Base-by-base conservation (phyloP, 2,888 invertebrate species). In the Bombylius major region DNA sequence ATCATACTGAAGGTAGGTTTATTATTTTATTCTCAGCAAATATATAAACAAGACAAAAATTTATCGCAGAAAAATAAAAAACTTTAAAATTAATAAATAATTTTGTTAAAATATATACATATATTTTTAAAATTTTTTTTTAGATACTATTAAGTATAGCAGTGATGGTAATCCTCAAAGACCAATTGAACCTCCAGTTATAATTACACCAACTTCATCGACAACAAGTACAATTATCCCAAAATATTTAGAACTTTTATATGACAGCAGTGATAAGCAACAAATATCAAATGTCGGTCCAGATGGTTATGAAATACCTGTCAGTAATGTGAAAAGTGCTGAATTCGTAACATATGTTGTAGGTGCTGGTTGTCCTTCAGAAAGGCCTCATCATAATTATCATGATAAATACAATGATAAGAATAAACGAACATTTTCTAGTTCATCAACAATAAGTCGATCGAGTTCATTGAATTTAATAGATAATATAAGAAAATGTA, bases 241-340 rank as follows among this genome's bases (percentile, higher is more conserved):
- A 1, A 83, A 84, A 65, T 86, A 86, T 69, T 70, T 86, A 54
- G 84, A 86, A 68, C 70, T 86, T 51, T 75, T 84, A 66, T 82
- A 83, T 65, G 82, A 82, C 64, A 76, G 76, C 59, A 78, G 78
- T 54, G 53, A 67, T 11, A 73, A 77, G 0, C 57, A 50, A 32
- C 55, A 50, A 23, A 50, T 45, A 23, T 45, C 58, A 44, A 57
- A 54, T 52, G 31, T 53, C 31, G 53, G 58, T 47, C 51, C 58
- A 51, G 60, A 62, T 54, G 62, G 60, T 33, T 64, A 64, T 56
- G 63, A 63, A 57, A 61, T 62, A 39, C 64, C 64, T 32, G 51
- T 63, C 7, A 45, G 56, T 5, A 39, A 51, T n/a, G 56, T 54
- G 23, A 23, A 11, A 13, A 32, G 23, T 34, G 42, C 50, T 51